Percentiles rank a stretch among this genome's conserved stretches.
Evolutionary conservation across 2,113 vertebrate genomes (phyloP).

Genomic region (Salvelinus alpinus): DNA sequence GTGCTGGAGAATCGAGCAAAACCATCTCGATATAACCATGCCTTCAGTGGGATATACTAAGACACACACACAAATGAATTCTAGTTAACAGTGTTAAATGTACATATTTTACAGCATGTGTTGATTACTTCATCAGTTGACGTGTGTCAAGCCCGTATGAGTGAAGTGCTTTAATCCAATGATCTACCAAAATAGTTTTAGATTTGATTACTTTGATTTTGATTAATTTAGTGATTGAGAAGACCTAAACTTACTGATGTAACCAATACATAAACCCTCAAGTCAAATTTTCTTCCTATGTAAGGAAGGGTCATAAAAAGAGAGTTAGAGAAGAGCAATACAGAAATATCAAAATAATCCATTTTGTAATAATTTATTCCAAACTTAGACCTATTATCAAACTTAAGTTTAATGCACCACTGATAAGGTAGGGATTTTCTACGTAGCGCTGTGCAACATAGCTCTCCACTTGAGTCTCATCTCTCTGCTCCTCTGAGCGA

Average conservation of each 20-base stretch:
- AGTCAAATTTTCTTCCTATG: conserved; percentile 85
- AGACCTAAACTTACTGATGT: conserved; percentile 75
- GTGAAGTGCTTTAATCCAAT: background rate
- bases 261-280: conserved; percentile 84
- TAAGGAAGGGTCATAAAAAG: conserved; percentile 25
- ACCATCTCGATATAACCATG: conserved; percentile 84
- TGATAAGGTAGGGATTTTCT: conserved; percentile 89
- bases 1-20: conserved; percentile 83
- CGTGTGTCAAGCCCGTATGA: no score
- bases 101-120: no score
- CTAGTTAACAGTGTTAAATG: no score
- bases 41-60: conserved; percentile 82
- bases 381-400: background rate
- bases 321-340: background rate
- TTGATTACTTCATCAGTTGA: background rate
- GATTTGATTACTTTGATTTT: background rate
- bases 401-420: conserved; percentile 64
- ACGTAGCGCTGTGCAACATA: conserved; percentile 89
- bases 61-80: background rate
- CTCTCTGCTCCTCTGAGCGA: conserved; percentile 83
- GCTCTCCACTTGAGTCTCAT: conserved; percentile 82
- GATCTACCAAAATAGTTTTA: background rate
- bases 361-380: conserved; percentile 9
- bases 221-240: background rate
- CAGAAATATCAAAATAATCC: background rate